These are phyloP conservation scores for Onthophagus sagittarius DNA, from an alignment of 2,888 invertebrate genomes.

Conservation along the genomic window DNA sequence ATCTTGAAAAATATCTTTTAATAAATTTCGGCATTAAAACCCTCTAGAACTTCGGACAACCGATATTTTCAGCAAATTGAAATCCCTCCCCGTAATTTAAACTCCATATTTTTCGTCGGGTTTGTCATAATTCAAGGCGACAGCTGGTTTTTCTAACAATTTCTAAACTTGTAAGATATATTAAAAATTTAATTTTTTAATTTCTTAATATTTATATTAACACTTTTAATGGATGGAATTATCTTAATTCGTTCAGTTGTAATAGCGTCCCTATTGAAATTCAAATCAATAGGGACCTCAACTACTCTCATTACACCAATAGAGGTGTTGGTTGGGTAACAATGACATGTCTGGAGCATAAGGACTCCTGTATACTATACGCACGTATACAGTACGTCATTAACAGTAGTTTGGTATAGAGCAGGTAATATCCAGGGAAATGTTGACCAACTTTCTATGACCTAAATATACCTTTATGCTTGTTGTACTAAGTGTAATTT, in stretches of 20 bases:
- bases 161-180: background rate
- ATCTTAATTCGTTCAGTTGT: background rate
- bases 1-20: background rate
- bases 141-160: background rate
- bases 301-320: background rate
- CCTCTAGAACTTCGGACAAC: background rate
- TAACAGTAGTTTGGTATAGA: background rate
- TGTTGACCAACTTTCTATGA: too few species aligned
- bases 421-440: background rate
- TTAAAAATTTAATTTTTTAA: background rate
- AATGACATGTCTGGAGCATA: background rate
- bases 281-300: background rate
- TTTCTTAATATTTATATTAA: background rate
- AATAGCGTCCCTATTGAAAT: background rate
- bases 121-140: background rate
- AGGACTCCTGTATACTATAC: background rate
- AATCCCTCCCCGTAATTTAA: background rate
- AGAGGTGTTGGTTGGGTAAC: background rate
- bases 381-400: background rate
- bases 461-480: too few species aligned
- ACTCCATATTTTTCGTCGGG: background rate
- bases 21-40: background rate
- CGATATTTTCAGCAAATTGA: background rate
- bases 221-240: background rate
- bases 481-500: too few species aligned